Evolutionary conservation across 1,140 invertebrate species (phyloP), one percentile per base, ranked within the genome.

Genomic region (Pteromalus puparum): DNA sequence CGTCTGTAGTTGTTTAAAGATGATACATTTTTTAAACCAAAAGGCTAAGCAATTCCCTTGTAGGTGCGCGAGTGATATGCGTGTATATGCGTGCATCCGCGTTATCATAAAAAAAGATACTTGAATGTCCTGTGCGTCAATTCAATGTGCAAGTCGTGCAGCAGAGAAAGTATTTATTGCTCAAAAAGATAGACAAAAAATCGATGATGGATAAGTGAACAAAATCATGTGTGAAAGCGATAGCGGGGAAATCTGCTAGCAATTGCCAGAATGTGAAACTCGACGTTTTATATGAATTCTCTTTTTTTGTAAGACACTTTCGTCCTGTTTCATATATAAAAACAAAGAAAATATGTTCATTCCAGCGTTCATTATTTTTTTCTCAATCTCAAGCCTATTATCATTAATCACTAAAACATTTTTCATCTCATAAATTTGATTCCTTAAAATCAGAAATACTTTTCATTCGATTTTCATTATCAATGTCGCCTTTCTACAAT

Each of bases 161-260:
- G 91, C 91, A 91, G 91, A 92, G 91, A 92, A 93, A 93, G 92
- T 93, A 93, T 93, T 92, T 93, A 93, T 93, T 92, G 92, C 92
- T 91, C 91, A 91, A 92, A n/a, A 92, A 91, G 90, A 83, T 81
- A 76, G 53, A 77, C 7, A 87, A 86, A 84, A 84, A 86, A 87
- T 86, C 83, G 87, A 86, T 87, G 85, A 88, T 75, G 70, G 82
- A 80, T 76, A 87, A 80, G 74, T 46, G 38, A 76, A n/a, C 38
- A 76, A 46, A 82, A 83, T 80, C 53, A 75, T 80, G 48, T 74
- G 30, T 75, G 72, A 26, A 70, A 70, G 84, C 28, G 61, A 65
- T 70, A 72, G 76, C 81, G 70, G 42, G 46, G 67, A 73, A 70
- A 83, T 83, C 77, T 83, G 85, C 85, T 83, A 85, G 74, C 53